Evolutionary conservation across 2,888 invertebrate genomes (phyloP), one percentile per base, ranked within the genome.

Genomic region (Pandemis cinnamomeana): DNA sequence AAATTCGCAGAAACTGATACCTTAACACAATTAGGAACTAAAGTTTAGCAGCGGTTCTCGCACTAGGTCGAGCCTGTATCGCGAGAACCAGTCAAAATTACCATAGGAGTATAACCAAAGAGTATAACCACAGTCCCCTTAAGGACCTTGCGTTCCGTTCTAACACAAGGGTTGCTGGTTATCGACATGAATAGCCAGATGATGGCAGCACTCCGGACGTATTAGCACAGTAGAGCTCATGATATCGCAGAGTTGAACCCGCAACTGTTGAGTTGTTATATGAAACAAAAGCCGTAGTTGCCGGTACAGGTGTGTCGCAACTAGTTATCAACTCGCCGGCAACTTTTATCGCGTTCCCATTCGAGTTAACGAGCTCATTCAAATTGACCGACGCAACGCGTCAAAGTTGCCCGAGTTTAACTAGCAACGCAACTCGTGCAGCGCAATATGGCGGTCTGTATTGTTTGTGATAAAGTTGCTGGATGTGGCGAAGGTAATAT

Each of bases 311-410:
- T 69, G 62, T 36, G 66, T 5, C 10, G 69, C 73, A 73, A 73
- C 69, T 73, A 64, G 73, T 73, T 72, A 73, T 69, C 73, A 60
- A 73, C 73, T 73, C 27, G 64, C 7, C 44, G 66, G 71, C 73
- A 73, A 73, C 73, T 73, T 69, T 73, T 69, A 73, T 73, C 73
- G 69, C 64, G 64, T 55, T 68, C 67, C 13, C 51, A 53, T 53
- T 62, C 55, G 69, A 73, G 64, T 68, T 72, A 68, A 58, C 62
- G 72, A 72, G 63, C 68, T 72, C 63, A 63, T 72, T 63, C 72
- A 72, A 68, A 72, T 73, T 69, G 73, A 69, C 73, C 73, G 51
- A 55, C 58, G 69, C 63, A 60, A 58, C 68, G 67, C 55, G 53
- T 67, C 42, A 44, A 62, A 63, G 51, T 51, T 66, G 63, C 27